Base-by-base conservation (phyloP, 2,888 invertebrate species). In the Cabera pusaria region DNA sequence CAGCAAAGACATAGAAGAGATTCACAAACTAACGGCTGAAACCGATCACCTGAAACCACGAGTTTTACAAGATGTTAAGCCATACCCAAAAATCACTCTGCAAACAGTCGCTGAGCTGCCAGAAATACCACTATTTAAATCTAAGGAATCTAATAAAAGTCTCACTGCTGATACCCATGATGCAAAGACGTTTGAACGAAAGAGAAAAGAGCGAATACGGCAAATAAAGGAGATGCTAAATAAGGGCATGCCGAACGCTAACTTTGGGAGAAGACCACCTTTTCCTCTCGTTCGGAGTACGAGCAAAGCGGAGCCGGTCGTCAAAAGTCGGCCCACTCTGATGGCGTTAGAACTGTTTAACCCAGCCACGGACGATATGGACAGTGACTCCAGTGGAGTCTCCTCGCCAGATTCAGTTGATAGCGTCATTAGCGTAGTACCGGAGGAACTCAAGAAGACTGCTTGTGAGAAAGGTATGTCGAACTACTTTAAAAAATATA, bases 351-450 rank as follows among this genome's bases (percentile, higher is more conserved):
- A 97, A 65, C 85, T 97, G 2, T 97, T 96, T 65, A 97, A 97
- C 80, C 97, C 97, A 1, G 97, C 96, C 64, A 96, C 94, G 3
- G 97, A 97, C 67, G 97, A 97, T 62, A 91, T 96, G 74, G 97
- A 97, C 70, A 96, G 96, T 62, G 97, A 97, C 70, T 96, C 96
- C 0, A 96, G 95, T 62, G 94, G 94, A 2, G 94, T 96, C 5
- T 96, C 96, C 0, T 96, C 96, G 0, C 96, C 96, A 1, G 96
- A 96, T 68, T 96, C 96, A 1, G 93, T 95, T 1, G 96, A 96
- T 56, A 96, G 96, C 64, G 96, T 96, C 0, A 95, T 96, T 52
- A 95, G 94, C 62, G 94, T 95, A 0, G 90, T 93, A 6, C 91
- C 92, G 5, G 93, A 93, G 20, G 92, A 93, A 53, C 76, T 90